A percentile compares a stretch with the other conserved stretches of the same genome.
These are phyloP conservation scores for Rhynchophorus ferrugineus DNA, from an alignment of 1,140 invertebrate genomes.

Conservation along the genomic window DNA sequence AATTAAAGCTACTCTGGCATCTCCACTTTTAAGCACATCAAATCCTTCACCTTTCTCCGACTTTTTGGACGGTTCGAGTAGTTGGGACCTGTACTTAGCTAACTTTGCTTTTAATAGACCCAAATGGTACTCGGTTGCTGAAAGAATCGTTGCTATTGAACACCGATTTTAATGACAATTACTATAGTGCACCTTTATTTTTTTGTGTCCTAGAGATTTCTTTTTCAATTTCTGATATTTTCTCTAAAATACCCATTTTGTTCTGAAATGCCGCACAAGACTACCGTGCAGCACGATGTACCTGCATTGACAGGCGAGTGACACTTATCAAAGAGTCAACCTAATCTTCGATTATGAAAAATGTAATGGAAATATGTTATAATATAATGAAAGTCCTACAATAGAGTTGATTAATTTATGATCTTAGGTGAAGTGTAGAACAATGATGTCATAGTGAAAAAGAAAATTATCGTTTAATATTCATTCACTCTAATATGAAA, in stretches of 20 bases:
- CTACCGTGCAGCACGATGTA: background rate
- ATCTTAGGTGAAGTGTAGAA: no score
- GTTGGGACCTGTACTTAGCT: conserved; percentile 92
- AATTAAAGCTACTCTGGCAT: conserved; percentile 96
- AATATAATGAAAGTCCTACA: no score
- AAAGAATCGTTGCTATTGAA: no score
- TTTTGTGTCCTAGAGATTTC: conserved; percentile 99
- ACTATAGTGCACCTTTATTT: conserved; percentile 95
- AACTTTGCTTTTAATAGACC: conserved; percentile 97
- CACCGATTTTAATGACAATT: no score
- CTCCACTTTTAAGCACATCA: conserved; percentile 98
- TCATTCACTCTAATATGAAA: no score
- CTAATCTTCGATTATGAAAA: no score
- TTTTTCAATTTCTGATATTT: conserved; percentile 95
- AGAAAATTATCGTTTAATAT: no score
- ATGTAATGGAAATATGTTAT: no score
- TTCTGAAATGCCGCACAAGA: background rate
- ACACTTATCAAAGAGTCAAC: no score
- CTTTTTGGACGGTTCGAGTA: conserved; percentile 92
- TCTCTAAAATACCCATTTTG: conserved; percentile 92
- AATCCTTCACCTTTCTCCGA: conserved; percentile 98
- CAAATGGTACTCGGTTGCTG: conserved; percentile 98
- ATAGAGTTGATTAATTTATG: no score
- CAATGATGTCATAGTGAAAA: no score
- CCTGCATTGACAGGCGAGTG: no score